Percentiles rank a stretch among this genome's conserved stretches.
phyloP scores from a whole-genome alignment of 2,888 invertebrate genomes.

The Luffia ferchaultella region DNA sequence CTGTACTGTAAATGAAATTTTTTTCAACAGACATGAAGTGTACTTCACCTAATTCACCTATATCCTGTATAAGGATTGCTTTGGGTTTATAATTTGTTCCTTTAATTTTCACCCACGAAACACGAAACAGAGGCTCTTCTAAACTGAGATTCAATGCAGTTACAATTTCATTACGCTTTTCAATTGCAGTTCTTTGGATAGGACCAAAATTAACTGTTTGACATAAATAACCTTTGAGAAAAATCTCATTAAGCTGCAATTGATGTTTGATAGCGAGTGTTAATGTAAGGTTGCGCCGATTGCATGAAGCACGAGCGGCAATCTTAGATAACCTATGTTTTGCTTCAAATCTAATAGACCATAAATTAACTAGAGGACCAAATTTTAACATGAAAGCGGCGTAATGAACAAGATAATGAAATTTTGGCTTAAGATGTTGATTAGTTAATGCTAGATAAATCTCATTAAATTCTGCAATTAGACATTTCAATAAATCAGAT shows the following conservation, averaged over 20 bases:
- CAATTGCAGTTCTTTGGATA: not conserved
- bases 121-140: not conserved
- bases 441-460: conserved; percentile 7
- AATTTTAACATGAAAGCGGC: conserved; percentile 10
- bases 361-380: conserved; percentile 13
- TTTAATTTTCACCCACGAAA: not conserved
- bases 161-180: not conserved
- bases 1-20: not conserved
- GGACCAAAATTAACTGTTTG: not conserved
- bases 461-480: conserved; percentile 12
- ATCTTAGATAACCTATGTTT: conserved; percentile 13
- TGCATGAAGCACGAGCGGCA: conserved; percentile 1
- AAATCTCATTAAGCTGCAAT: conserved; percentile 2
- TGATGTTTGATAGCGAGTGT: conserved; percentile 2
- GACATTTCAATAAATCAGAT: conserved; percentile 8
- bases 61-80: not conserved
- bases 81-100: not conserved
- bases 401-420: conserved; percentile 14
- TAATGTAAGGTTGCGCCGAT: not conserved
- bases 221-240: not conserved
- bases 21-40: not conserved
- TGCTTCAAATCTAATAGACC: conserved; percentile 16
- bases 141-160: not conserved
- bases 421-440: conserved; percentile 1
- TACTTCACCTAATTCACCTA: not conserved